phyloP scores from a whole-genome alignment of 2,113 vertebrate species.

The Sardina pilchardus region DNA sequence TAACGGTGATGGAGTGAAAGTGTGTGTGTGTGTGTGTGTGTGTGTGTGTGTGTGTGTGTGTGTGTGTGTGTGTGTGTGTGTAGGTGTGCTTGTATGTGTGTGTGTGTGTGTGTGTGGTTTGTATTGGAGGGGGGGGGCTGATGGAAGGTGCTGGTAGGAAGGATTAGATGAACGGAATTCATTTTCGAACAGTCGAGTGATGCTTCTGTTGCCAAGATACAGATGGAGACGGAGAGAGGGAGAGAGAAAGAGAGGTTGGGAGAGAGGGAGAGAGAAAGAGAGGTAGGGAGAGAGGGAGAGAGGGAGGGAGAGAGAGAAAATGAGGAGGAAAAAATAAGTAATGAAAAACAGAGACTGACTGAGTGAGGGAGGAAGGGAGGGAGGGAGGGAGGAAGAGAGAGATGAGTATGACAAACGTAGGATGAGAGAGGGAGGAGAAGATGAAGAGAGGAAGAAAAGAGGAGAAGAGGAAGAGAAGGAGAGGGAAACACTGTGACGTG shows the following conservation, averaged over 20 bases:
- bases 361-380: background rate
- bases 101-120: background rate
- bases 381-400: background rate
- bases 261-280: background rate
- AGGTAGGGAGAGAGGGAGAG: background rate
- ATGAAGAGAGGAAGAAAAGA: background rate
- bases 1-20: background rate
- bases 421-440: background rate
- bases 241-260: background rate
- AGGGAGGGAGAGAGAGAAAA: slow-evolving; percentile 29
- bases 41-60: slow-evolving; percentile 28
- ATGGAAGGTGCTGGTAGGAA: background rate
- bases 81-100: slow-evolving; percentile 23
- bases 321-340: background rate
- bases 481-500: background rate
- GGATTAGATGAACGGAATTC: background rate
- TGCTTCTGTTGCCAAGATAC: background rate
- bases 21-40: background rate
- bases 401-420: background rate
- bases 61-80: slow-evolving; percentile 10
- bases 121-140: background rate
- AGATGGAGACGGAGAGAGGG: slow-evolving; percentile 10
- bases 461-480: background rate
- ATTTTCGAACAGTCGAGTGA: background rate
- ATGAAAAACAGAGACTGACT: background rate